Base-by-base conservation (phyloP, 2,888 invertebrate genomes). In the Cephonodes hylas region DNA sequence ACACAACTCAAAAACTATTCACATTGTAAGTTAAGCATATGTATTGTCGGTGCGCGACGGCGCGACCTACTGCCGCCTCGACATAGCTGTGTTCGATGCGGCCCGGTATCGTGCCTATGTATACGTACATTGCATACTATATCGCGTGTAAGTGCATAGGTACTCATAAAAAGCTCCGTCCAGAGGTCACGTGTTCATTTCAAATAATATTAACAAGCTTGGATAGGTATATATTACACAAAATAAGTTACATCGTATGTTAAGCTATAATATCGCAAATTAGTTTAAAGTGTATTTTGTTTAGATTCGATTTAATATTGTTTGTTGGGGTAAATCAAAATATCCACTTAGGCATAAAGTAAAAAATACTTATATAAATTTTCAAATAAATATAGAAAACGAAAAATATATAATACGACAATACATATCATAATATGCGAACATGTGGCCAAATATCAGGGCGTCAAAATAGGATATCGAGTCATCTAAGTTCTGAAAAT, bases 1-100 rank as follows among this genome's bases (percentile, higher is more conserved):
- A 81, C 86, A 85, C 89, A 84, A 88, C 91, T 92, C 92, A 92
- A 92, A 92, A 92, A 92, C 92, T 92, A 92, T 92, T 92, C 92
- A 92, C 92, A 91, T 80, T 83, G 78, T 74, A 68, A 71, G 63
- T 66, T 65, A 70, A 71, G 70, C 71, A 70, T 70, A 66, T 69
- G 68, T 70, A 66, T 58, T 67, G 61, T 64, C 68, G 15, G 10
- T 48, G 25, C 34, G 44, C 31, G 15, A 18, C 25, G 25, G 22
- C 13, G 48, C 48, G 48, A 8, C 42, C 42, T 15, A 44, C 22
- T 44, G 44, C 31, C 59, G 59, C 18, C 38, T 10, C 13, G 23
- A 38, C 38, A 38, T 38, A 38, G 10, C 15, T 18, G 18, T 44
- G 44, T 59, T 59, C 53, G 10, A 31, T 31, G 10, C 31, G 27